Conservation (phyloP, 1,140 invertebrate genomes). For the Drosophila oshimai region DNA sequence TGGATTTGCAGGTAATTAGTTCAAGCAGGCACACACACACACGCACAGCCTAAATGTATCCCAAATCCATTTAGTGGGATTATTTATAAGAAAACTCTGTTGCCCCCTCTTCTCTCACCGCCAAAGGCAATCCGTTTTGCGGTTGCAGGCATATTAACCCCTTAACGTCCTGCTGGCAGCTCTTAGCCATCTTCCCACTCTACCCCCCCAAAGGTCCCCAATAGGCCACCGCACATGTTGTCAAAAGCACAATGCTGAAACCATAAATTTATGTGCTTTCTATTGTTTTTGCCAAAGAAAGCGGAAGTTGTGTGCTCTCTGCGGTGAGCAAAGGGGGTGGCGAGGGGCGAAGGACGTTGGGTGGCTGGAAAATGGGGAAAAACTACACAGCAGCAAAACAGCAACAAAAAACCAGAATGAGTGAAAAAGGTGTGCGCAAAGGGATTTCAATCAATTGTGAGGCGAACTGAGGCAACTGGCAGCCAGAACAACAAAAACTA, state of each 20-base stretch:
- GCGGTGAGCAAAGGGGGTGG: slow-evolving; percentile 5
- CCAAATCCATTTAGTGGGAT: slow-evolving; percentile 77
- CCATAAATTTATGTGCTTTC: slow-evolving; percentile 80
- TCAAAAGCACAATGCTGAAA: slow-evolving; percentile 81
- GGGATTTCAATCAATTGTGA: slow-evolving; percentile 79
- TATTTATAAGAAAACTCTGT: slow-evolving; percentile 75
- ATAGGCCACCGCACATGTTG: slow-evolving; percentile 63
- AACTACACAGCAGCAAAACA: slow-evolving; percentile 45
- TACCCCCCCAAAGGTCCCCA: slow-evolving; percentile 23
- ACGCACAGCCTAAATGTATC: slow-evolving; percentile 47
- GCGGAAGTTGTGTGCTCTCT: slow-evolving; percentile 63
- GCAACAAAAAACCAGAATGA: slow-evolving; percentile 26
- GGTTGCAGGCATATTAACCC: slow-evolving; percentile 80
- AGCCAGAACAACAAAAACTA: slow-evolving; percentile 67
- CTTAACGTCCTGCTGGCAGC: slow-evolving; percentile 51
- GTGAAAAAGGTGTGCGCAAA: slow-evolving; percentile 72
- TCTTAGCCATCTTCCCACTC: neutral
- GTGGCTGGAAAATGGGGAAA: neutral
- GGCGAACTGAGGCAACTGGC: slow-evolving; percentile 55
- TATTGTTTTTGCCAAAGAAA: slow-evolving; percentile 81
- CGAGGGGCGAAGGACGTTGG: neutral
- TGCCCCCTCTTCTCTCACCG: neutral
- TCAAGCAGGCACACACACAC: slow-evolving; percentile 52
- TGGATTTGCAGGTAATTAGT: slow-evolving; percentile 76
- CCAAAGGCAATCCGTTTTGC: slow-evolving; percentile 74